A percentile compares a stretch with the other conserved stretches of the same genome.
phyloP scores from a whole-genome alignment of 2,888 invertebrate genomes.

The Xanthia icteritia region DNA sequence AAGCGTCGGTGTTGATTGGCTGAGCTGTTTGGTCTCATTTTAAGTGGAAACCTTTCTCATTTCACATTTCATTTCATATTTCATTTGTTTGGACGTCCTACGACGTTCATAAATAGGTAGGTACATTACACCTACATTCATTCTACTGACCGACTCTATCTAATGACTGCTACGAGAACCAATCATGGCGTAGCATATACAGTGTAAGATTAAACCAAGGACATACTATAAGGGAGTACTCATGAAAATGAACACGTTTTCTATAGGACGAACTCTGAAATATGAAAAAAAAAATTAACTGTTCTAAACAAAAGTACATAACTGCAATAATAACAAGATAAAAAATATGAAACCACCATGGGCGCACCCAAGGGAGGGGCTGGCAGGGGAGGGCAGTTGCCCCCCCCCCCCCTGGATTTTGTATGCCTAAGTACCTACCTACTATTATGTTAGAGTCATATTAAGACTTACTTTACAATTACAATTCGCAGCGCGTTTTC shows the following conservation, averaged over 20 bases:
- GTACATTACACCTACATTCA: conserved; percentile 28
- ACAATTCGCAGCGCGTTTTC: too few species aligned
- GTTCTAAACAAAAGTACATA: not conserved
- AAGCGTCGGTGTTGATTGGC: not conserved
- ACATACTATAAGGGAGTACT: not conserved
- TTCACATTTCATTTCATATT: too few species aligned
- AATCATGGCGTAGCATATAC: not conserved
- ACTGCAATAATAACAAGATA: not conserved
- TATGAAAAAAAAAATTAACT: not conserved
- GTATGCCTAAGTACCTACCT: too few species aligned
- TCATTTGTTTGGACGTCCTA: conserved; percentile 26
- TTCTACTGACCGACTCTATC: conserved; percentile 6
- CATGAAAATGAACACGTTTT: not conserved
- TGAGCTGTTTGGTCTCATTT: conserved; percentile 4
- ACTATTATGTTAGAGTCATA: too few species aligned
- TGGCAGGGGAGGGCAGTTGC: too few species aligned
- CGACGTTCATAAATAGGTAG: conserved; percentile 7
- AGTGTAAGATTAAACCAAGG: not conserved
- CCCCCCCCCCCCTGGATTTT: too few species aligned
- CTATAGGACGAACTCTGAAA: not conserved
- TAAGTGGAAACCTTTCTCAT: conserved; percentile 9
- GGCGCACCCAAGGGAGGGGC: too few species aligned
- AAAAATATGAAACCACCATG: too few species aligned
- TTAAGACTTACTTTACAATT: too few species aligned
- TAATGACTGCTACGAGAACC: conserved; percentile 1